Evolutionary conservation across 2,797 vertebrate genomes (phyloP), one percentile per base, ranked within the genome.

Genomic region (Poecilia velifera): DNA sequence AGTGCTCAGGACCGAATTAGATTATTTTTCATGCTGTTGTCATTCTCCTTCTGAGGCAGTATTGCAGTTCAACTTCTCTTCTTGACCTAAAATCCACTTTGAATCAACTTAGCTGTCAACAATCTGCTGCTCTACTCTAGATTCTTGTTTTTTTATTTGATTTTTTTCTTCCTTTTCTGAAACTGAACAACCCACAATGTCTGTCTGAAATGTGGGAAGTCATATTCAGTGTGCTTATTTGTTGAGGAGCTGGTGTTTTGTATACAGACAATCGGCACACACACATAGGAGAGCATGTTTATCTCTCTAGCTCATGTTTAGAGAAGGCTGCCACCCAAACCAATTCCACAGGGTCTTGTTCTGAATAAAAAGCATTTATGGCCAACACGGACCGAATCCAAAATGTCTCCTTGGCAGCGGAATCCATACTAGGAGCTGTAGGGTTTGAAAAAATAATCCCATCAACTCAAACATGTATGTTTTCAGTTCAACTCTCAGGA

Each of bases 11-110:
- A 82, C 74, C 20, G 85, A 89, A 91, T 86, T 77, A 73, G 84
- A 87, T 78, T 45, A 81, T 91, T 89, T 90, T 87, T 93, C 88
- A 90, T 86, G 76, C 76, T 84, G 79, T 85, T 90, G 86, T 86
- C 84, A 66, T 43, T 72, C 53, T 81, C 80, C 79, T 71, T 82
- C 78, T 62, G 73, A 84, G 79, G 76, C 55, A 81, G 72, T 46
- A 80, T 46, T 41, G 76, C 80, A 78, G 59, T 79, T 66, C 18
- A 76, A 77, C 77, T 86, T 89, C 89, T 89, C 74, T 75, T 87
- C 72, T 83, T 86, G 80, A 88, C 84, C 84, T 76, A 59, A 78
- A 90, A 91, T 84, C 79, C 73, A 82, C 76, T 84, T 76, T 72
- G 77, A 89, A 89, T 86, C 81, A 87, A 74, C 84, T 71, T 34